Base-by-base conservation (phyloP, 2,888 invertebrate genomes). In the Pheosia tremula region DNA sequence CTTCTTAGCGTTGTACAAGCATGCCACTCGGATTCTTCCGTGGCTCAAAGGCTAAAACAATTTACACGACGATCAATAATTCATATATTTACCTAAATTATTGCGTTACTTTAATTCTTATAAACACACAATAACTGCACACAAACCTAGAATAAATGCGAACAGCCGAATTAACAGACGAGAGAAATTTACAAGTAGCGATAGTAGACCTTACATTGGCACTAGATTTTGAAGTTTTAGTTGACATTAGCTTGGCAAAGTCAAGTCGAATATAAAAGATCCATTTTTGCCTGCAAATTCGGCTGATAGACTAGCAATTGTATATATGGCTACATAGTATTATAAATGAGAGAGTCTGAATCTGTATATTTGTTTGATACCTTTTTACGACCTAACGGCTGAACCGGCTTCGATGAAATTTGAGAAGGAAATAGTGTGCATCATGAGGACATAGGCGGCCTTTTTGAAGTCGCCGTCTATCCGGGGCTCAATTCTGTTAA, bases 101-200 rank as follows among this genome's bases (percentile, higher is more conserved):
- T 5, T 10, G 47, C n/a, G 49, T 50, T 13, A 24, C 8, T 24
- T 50, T 24, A 24, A 50, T 5, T 47, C 47, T 47, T 47, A 4
- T 47, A 60, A 68, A 71, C 64, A 63, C 72, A 78, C 75, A 78
- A 81, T 82, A 81, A 78, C 82, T 82, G 84, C 88, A 86, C 86
- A 83, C 84, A 82, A 80, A 76, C 75, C 74, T 85, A 86, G 73
- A 75, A 72, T 83, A 83, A 73, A 80, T 79, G 72, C 75, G 54
- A 71, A 72, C 67, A 73, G 72, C 71, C 71, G 75, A 80, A 73
- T 73, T 62, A 4, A 63, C 75, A 75, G 74, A 66, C 69, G 36
- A n/a, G 36, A 8, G 39, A 36, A 13, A 24, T 61, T 47, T 61
- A 59, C 53, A 69, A 59, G 54, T 59, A 58, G 57, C 64, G 63